Conservation (phyloP, 2,797 vertebrate genomes). For the Coendou prehensilis region DNA sequence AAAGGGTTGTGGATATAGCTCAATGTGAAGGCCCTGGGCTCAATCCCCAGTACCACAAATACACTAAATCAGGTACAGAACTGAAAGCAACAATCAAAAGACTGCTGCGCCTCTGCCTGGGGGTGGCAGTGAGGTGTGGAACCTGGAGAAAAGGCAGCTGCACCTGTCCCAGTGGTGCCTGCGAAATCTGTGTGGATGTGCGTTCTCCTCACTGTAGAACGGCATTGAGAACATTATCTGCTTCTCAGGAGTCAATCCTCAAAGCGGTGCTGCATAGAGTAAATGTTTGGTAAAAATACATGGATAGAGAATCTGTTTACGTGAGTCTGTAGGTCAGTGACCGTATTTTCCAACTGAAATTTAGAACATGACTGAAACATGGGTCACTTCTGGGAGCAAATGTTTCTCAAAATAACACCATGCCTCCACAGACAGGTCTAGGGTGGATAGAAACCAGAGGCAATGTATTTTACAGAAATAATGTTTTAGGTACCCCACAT, state of each 20-base stretch:
- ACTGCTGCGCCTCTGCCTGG: not conserved
- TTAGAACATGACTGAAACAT: not conserved
- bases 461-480: not conserved
- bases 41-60: not conserved
- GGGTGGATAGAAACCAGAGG: not conserved
- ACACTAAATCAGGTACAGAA: not conserved
- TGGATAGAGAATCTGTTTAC: not conserved
- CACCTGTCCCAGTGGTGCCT: too few species aligned
- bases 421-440: not conserved
- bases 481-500: not conserved
- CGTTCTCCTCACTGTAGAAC: not conserved
- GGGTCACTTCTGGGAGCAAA: not conserved
- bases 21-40: not conserved
- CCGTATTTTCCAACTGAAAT: not conserved
- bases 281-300: not conserved
- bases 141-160: too few species aligned
- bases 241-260: not conserved
- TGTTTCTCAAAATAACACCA: not conserved
- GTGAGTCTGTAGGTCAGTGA: not conserved
- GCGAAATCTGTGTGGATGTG: fast-evolving
- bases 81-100: not conserved
- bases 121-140: not conserved
- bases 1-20: not conserved
- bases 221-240: not conserved
- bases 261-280: not conserved